Evolutionary conservation across 2,888 invertebrate genomes (phyloP).

Genomic region (Erebia palarica): DNA sequence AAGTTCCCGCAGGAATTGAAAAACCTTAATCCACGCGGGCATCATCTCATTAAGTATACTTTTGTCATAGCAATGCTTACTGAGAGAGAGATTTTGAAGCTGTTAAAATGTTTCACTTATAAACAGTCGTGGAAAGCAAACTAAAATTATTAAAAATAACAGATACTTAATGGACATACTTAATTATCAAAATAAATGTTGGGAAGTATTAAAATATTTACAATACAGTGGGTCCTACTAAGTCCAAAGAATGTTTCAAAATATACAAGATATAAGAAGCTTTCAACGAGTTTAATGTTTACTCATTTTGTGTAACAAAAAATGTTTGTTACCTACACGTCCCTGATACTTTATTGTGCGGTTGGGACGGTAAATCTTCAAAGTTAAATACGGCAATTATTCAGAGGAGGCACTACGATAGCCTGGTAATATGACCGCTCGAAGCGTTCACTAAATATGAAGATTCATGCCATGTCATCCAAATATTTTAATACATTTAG

Average conservation of each 20-base stretch:
- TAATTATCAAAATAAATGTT: constrained; percentile 16
- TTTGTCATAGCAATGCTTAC: no score
- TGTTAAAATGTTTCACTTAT: no score
- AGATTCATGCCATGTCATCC: constrained; percentile 77
- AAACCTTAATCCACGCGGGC: no score
- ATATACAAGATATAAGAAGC: constrained; percentile 8
- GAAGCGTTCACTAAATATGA: constrained; percentile 69
- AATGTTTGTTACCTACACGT: constrained; percentile 47
- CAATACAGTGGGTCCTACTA: no score
- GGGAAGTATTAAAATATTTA: background rate
- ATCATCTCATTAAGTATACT: no score
- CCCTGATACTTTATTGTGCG: constrained; percentile 65
- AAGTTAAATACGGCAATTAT: constrained; percentile 77
- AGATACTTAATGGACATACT: no score
- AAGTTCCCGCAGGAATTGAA: no score
- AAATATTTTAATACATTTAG: constrained; percentile 64
- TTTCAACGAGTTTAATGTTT: constrained; percentile 22
- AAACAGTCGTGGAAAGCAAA: no score
- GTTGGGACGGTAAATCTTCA: constrained; percentile 61
- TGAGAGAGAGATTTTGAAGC: no score
- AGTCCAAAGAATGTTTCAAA: background rate
- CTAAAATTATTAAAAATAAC: no score
- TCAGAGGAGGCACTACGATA: constrained; percentile 67
- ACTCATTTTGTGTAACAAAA: constrained; percentile 45
- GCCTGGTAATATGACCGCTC: constrained; percentile 45